These are phyloP conservation scores for Poecilia wingei DNA, from an alignment of 2,797 vertebrate genomes.

Conservation along the genomic window DNA sequence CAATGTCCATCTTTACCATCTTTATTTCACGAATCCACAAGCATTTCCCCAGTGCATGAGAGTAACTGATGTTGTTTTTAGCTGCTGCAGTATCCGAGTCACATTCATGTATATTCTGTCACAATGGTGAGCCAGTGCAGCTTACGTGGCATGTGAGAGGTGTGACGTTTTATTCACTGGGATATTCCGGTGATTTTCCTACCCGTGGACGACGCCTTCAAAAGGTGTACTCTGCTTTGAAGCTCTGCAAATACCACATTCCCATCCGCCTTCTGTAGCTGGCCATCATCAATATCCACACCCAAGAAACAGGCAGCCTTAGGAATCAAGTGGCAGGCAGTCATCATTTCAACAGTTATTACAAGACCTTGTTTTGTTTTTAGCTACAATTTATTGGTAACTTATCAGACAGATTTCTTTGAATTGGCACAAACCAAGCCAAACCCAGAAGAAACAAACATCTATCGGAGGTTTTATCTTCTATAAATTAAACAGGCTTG, in stretches of 20 bases:
- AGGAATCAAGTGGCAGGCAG: conserved; percentile 10
- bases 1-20: background rate
- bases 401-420: background rate
- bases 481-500: background rate
- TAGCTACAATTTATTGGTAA: background rate
- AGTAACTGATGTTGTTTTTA: background rate
- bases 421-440: background rate
- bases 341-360: background rate
- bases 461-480: background rate
- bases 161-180: background rate
- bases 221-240: conserved; percentile 79
- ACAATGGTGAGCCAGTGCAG: background rate
- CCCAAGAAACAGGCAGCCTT: conserved; percentile 86
- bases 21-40: background rate
- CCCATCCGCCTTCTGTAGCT: conserved; percentile 83
- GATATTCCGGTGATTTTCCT: conserved; percentile 30
- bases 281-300: conserved; percentile 84
- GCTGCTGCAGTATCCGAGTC: background rate
- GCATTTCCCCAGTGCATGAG: background rate
- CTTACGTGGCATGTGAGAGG: background rate
- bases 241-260: conserved; percentile 85
- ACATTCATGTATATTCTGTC: background rate
- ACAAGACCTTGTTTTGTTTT: background rate
- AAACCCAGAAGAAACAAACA: background rate
- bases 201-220: conserved; percentile 88